A percentile compares a stretch with the other conserved stretches of the same genome.
Conservation (phyloP, 2,888 invertebrate species). For the Pterostichus madidus region DNA sequence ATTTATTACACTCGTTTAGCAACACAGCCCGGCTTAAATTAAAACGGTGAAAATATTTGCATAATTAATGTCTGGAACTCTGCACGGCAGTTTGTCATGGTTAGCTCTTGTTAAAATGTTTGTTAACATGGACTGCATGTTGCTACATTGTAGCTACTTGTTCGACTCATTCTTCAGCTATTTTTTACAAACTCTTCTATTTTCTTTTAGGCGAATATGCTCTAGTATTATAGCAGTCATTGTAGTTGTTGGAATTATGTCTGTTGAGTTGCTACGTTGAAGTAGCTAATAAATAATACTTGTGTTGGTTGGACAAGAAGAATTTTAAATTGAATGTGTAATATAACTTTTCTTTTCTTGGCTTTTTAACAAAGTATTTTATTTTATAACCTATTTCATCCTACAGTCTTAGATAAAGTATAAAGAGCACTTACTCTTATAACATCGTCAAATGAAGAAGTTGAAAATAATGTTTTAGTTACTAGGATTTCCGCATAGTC, state of each 20-base stretch:
- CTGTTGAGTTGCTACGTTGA: neutral
- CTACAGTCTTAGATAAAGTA: no score
- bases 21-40: constrained; percentile 47
- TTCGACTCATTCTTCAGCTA: neutral
- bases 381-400: no score
- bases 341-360: no score
- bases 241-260: constrained; percentile 22
- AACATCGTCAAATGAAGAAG: no score
- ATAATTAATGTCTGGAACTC: constrained; percentile 59
- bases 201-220: neutral
- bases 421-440: no score
- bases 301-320: neutral
- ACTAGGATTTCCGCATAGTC: no score
- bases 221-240: neutral
- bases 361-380: no score
- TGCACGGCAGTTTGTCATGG: constrained; percentile 48
- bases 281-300: constrained; percentile 5
- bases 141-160: neutral
- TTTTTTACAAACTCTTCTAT: neutral
- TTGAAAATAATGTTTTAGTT: no score
- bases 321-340: no score
- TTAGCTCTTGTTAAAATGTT: constrained; percentile 52
- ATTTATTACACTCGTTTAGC: constrained; percentile 62
- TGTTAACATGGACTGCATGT: constrained; percentile 27
- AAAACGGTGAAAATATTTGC: constrained; percentile 63